Evolutionary conservation across 2,113 vertebrate genomes (phyloP).

Genomic region (Gavialis gangeticus): DNA sequence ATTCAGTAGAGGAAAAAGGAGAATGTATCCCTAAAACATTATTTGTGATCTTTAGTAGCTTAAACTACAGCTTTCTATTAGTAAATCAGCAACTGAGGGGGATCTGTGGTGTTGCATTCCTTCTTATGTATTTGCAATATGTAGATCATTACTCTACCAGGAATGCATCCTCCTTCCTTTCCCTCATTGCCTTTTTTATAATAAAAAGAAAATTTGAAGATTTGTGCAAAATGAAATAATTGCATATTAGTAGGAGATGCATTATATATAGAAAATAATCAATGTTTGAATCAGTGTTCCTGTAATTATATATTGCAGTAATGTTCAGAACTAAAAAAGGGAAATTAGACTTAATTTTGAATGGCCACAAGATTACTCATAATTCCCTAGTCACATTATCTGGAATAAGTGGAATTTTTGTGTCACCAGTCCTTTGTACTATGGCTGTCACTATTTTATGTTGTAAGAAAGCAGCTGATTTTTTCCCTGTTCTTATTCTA

Average conservation of each 20-base stretch:
- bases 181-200: not conserved
- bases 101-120: too few relatives aligned
- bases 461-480: not conserved
- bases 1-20: not conserved
- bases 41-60: not conserved
- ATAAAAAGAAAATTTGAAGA: not conserved
- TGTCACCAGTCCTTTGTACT: not conserved
- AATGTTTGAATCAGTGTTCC: not conserved
- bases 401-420: conserved; percentile 31
- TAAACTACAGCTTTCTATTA: not conserved
- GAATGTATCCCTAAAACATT: not conserved
- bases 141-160: not conserved
- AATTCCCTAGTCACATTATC: not conserved
- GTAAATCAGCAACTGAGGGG: not conserved
- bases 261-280: not conserved
- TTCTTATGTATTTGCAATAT: accelerated
- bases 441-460: not conserved
- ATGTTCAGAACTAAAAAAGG: not conserved
- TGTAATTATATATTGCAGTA: not conserved
- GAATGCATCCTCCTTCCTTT: not conserved
- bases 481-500: not conserved
- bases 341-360: not conserved
- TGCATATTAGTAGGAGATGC: accelerated
- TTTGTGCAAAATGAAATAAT: not conserved
- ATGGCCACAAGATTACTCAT: not conserved